Conservation (phyloP, 1,140 invertebrate species). For the Drosophila suzukii region DNA sequence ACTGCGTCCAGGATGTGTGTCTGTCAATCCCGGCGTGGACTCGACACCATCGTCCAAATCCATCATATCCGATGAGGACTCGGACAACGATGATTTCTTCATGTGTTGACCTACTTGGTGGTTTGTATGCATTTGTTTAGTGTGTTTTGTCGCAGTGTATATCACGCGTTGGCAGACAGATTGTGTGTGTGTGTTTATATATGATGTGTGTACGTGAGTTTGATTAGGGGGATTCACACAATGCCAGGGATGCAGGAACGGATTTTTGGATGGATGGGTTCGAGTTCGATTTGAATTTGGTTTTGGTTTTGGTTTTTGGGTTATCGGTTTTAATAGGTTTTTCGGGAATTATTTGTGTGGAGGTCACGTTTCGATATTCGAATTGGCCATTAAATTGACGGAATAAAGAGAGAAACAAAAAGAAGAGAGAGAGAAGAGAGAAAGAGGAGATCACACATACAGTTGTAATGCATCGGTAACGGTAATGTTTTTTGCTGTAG, state of each 20-base stretch:
- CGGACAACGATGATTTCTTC: conserved; percentile 95
- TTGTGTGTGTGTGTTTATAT: conserved; percentile 25
- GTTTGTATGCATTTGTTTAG: conserved; percentile 79
- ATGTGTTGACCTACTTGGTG: conserved; percentile 91
- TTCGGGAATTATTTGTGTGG: conserved; percentile 25
- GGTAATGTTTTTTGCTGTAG: conserved; percentile 71
- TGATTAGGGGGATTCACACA: conserved; percentile 32
- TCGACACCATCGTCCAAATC: conserved; percentile 96
- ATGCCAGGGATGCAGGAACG: conserved; percentile 38
- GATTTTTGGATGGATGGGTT: conserved; percentile 29
- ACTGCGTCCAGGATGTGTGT: conserved; percentile 81
- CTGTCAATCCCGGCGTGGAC: conserved; percentile 88
- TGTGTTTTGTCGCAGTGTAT: conserved; percentile 58
- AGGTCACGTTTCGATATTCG: conserved; percentile 45
- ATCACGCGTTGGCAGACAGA: conserved; percentile 45
- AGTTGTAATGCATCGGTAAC: conserved; percentile 81
- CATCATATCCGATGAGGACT: conserved; percentile 97
- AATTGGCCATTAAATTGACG: conserved; percentile 66
- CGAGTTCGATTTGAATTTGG: conserved; percentile 22
- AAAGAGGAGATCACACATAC: conserved; percentile 83
- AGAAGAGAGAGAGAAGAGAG: conserved; percentile 81
- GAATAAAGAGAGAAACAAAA: conserved; percentile 83
- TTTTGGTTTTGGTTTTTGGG: conserved; percentile 25
- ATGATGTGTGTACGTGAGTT: conserved; percentile 24
- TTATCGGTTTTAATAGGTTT: conserved; percentile 12